Base-by-base conservation (phyloP, 2,113 vertebrate species). In the Ondatra zibethicus region DNA sequence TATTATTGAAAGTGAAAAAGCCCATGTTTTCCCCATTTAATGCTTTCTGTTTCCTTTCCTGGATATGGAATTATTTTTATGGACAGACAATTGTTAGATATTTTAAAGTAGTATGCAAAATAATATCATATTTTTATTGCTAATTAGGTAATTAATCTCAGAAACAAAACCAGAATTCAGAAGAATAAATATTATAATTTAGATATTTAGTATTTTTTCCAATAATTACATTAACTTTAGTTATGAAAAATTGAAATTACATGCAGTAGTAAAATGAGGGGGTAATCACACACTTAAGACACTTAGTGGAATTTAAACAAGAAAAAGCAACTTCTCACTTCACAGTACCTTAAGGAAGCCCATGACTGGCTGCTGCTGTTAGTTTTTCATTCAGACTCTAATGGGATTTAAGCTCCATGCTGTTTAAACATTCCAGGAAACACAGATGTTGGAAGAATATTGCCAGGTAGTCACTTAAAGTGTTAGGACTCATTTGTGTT, bases 401-500 rank as follows among this genome's bases (percentile, higher is more conserved):
- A 27, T 92, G 36, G 29, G 12, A 89, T 95, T 73, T 92, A 91
- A 47, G 39, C 0, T 29, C 12, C 52, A 19, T 17, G 89, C 70
- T 68, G 61, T n/a, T 61, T 25, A 13, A 84, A 68, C 80, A 11
- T 75, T 88, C 87, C 50, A 91, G 50, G 39, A 75, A 81, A 31
- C 58, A 65, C 47, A 21, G 45, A 96, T 96, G 70, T 1, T 85
- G 61, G 88, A 42, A 65, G 85, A 78, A n/a, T 90, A 94, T 52
- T 76, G 50, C 58, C 76, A 93, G 50, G 70, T 92, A 96, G 88
- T 96, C 81, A 55, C 92, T 97, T 96, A 85, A 96, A 93, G 52
- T 95, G 77, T 92, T 96, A 45, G 66, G 86, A 92, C 91, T 68
- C 72, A 95, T 96, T 95, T 96, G 91, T 91, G 85, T 55, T 58